Conservation (phyloP, 2,113 vertebrate species). For the Psilopsiagon aurifrons region DNA sequence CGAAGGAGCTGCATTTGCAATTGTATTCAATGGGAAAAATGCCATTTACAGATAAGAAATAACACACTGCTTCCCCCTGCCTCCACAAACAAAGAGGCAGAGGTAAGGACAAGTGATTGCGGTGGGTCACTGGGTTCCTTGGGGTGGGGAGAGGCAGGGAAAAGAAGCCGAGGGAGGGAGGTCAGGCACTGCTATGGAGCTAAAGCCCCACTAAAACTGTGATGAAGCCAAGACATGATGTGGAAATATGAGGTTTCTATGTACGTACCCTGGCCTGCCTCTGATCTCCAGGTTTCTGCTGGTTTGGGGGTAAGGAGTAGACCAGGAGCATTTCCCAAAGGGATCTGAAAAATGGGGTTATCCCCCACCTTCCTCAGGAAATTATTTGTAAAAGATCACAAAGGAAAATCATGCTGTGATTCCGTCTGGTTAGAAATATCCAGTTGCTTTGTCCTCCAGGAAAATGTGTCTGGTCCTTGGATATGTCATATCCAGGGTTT, state of each 20-base stretch:
- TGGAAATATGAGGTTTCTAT: neutral
- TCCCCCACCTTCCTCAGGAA: neutral
- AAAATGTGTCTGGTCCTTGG: neutral
- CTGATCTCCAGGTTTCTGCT: rapidly evolving
- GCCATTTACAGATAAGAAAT: neutral
- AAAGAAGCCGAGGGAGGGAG: neutral
- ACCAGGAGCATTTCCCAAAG: neutral
- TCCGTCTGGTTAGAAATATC: neutral
- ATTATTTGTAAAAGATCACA: neutral
- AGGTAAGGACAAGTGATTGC: neutral
- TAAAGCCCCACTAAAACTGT: neutral
- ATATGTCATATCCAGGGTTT: neutral
- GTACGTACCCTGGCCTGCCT: too few relatives aligned
- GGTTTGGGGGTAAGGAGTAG: neutral
- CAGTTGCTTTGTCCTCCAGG: neutral
- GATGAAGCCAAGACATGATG: neutral
- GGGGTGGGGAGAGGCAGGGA: neutral
- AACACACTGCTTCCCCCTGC: neutral
- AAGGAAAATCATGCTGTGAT: neutral
- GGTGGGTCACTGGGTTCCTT: rapidly evolving
- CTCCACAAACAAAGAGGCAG: neutral
- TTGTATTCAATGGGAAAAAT: neutral
- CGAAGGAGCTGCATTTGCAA: neutral
- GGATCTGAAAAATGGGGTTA: neutral
- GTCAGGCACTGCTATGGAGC: rapidly evolving